Conservation (phyloP, 2,113 vertebrate species). For the Psophia crepitans region DNA sequence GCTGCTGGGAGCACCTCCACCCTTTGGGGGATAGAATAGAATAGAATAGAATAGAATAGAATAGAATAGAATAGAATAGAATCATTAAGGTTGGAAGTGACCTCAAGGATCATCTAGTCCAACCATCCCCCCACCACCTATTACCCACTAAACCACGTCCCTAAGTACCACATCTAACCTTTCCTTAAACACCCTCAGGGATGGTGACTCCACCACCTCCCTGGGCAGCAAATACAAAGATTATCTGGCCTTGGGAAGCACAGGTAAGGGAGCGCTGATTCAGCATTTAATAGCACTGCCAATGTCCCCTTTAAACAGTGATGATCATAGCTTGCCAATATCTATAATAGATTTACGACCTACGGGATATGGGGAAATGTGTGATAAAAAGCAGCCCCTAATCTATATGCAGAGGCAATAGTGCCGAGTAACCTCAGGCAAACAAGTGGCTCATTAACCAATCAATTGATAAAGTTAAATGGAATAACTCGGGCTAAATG, state of each 20-base stretch:
- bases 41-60: too few relatives aligned
- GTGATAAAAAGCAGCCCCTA: background rate
- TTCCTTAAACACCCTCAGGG: too few relatives aligned
- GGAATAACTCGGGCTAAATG: background rate
- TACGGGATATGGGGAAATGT: background rate
- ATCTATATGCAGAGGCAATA: background rate
- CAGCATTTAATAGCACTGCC: background rate
- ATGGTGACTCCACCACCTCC: too few relatives aligned
- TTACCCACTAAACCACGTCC: too few relatives aligned
- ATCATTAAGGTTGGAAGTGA: too few relatives aligned
- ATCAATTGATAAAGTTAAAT: slow-evolving; percentile 7
- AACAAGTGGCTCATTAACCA: slow-evolving; percentile 46
- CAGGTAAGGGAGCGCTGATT: background rate
- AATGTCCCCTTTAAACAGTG: background rate
- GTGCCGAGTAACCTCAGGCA: slow-evolving; percentile 18
- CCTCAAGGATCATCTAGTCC: too few relatives aligned
- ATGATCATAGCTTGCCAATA: background rate
- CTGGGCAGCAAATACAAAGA: background rate
- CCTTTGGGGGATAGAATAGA: background rate
- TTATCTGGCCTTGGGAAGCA: background rate
- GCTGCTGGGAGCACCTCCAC: background rate
- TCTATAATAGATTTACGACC: background rate
- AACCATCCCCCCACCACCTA: too few relatives aligned
- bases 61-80: too few relatives aligned
- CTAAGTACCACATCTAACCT: too few relatives aligned